A percentile compares a stretch with the other conserved stretches of the same genome.
Conservation (phyloP, 2,888 invertebrate genomes). For the Hipparchia sbordonii region DNA sequence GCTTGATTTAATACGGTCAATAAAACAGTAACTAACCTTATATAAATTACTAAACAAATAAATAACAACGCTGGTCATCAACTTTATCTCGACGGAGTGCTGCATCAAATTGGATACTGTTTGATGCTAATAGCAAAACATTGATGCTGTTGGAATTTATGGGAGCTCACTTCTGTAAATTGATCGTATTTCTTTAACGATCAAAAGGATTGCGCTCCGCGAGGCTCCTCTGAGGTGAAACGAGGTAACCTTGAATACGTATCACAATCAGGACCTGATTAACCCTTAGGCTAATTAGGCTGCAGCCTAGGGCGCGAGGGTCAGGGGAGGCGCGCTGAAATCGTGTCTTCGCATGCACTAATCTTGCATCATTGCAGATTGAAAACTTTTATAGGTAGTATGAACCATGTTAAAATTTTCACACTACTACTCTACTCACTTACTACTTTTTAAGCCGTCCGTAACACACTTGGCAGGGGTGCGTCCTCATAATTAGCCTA, state of each 20-base stretch:
- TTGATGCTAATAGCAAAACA: conserved; percentile 41
- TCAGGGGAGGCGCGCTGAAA: too few species aligned
- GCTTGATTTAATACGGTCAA: conserved; percentile 81
- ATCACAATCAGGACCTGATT: not conserved
- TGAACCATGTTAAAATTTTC: too few species aligned
- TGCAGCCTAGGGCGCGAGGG: too few species aligned
- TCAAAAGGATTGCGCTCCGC: not conserved
- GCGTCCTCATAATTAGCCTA: too few species aligned
- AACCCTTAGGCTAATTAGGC: too few species aligned
- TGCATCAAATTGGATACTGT: conserved; percentile 44
- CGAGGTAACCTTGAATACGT: not conserved
- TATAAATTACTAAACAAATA: conserved; percentile 83
- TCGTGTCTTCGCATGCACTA: too few species aligned
- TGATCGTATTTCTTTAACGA: conserved; percentile 17
- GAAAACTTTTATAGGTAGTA: too few species aligned
- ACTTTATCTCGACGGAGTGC: conserved; percentile 58
- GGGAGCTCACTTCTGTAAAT: conserved; percentile 14
- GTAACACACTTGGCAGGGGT: too few species aligned
- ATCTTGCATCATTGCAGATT: too few species aligned
- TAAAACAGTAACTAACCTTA: conserved; percentile 83
- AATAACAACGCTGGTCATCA: conserved; percentile 79
- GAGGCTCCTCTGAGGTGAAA: not conserved
- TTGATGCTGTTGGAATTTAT: conserved; percentile 36
- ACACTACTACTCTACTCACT: too few species aligned
- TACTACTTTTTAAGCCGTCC: too few species aligned